A percentile compares a stretch with the other conserved stretches of the same genome.
These are phyloP conservation scores for Remorina albescens DNA, from an alignment of 2,797 vertebrate species.

Conservation along the genomic window DNA sequence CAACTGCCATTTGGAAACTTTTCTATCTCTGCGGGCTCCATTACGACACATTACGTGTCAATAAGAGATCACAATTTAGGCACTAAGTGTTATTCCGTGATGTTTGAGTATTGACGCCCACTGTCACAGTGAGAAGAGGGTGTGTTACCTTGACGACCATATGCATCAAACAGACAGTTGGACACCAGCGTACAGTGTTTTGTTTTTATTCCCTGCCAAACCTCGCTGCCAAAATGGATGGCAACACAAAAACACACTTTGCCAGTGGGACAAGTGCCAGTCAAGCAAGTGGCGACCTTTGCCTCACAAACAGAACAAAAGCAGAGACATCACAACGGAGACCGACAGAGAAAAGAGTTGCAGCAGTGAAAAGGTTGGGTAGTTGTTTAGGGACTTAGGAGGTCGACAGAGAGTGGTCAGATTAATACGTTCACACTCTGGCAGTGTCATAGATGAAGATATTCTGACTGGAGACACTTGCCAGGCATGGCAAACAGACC, in stretches of 20 bases:
- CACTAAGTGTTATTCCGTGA: slow-evolving; percentile 62
- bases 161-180: slow-evolving; percentile 54
- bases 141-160: slow-evolving; percentile 65
- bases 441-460: slow-evolving; percentile 58
- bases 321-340: slow-evolving; percentile 35
- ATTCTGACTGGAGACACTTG: slow-evolving; percentile 56
- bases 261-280: slow-evolving; percentile 55
- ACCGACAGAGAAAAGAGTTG: slow-evolving; percentile 6
- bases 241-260: slow-evolving; percentile 52
- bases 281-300: slow-evolving; percentile 59
- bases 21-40: slow-evolving; percentile 37
- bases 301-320: slow-evolving; percentile 33
- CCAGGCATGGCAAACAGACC: slow-evolving; percentile 62
- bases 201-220: slow-evolving; percentile 47
- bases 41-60: slow-evolving; percentile 56
- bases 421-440: slow-evolving; percentile 58
- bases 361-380: slow-evolving; percentile 9
- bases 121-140: slow-evolving; percentile 39
- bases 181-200: slow-evolving; percentile 29
- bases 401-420: slow-evolving; percentile 36
- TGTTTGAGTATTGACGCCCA: slow-evolving; percentile 52
- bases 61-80: slow-evolving; percentile 44
- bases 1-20: slow-evolving; percentile 57
- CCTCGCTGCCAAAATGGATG: slow-evolving; percentile 50
- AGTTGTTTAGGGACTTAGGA: slow-evolving; percentile 19